These are phyloP conservation scores for Rostratula benghalensis DNA, from an alignment of 2,113 vertebrate genomes.

Conservation along the genomic window DNA sequence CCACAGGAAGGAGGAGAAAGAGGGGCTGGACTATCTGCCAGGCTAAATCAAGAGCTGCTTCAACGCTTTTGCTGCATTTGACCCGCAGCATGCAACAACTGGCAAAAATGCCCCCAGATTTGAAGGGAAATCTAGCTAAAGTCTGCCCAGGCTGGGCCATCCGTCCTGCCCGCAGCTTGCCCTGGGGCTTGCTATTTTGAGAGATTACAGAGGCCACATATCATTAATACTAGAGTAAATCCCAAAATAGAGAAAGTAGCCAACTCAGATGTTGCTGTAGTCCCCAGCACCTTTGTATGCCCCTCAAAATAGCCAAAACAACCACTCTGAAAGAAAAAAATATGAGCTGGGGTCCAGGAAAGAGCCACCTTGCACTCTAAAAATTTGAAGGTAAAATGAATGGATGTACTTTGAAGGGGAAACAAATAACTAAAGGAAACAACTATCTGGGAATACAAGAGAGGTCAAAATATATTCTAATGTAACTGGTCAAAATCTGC, in stretches of 20 bases:
- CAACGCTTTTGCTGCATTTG: not conserved
- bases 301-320: not conserved
- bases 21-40: slow-evolving; percentile 13
- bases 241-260: not conserved
- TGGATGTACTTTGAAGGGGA: not conserved
- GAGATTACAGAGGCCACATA: not conserved
- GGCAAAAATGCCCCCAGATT: not conserved
- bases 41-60: slow-evolving; percentile 1
- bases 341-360: not conserved
- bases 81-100: slow-evolving; percentile 27
- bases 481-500: not conserved
- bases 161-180: slow-evolving; percentile 54
- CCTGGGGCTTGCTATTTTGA: slow-evolving; percentile 27
- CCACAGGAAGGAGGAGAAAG: not conserved
- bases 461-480: not conserved
- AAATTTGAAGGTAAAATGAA: not conserved
- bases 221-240: slow-evolving; percentile 32
- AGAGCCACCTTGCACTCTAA: not conserved
- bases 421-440: not conserved
- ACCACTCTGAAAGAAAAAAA: not conserved
- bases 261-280: not conserved
- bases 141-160: slow-evolving; percentile 11
- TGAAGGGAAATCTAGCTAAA: not conserved
- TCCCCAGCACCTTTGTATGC: not conserved
- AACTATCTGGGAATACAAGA: not conserved